Base-by-base conservation (phyloP, 2,888 invertebrate species). In the Limenitis camilla region DNA sequence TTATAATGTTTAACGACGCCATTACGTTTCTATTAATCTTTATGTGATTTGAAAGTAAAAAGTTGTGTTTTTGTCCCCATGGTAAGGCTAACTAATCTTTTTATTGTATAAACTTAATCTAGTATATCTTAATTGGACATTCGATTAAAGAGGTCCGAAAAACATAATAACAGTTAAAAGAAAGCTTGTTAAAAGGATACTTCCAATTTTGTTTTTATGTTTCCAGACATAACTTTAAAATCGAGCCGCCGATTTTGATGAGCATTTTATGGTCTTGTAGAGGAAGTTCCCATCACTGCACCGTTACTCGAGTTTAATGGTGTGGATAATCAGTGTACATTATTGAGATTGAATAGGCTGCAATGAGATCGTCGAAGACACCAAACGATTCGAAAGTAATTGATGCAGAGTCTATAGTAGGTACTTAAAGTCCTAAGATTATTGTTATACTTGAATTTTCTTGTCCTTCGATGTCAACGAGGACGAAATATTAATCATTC, bases 181-280 rank as follows among this genome's bases (percentile, higher is more conserved):
- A 40, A 49, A 45, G 49, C 47, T 53, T 58, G 43, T 50, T 50
- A 55, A 55, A 55, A 53, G 58, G 55, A 61, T 61, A 59, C 53
- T 58, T 47, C 58, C 57, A 56, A 60, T 60, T 59, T 56, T 51
- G 56, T 58, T 62, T 62, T 62, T 62, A 61, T 60, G 54, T 58
- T 55, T 55, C 55, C 58, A 55, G 55, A 55, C 59, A 62, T 61
- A 62, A 64, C 59, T 61, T 61, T 63, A 57, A 59, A 62, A 63
- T 61, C 53, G 55, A 59, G 53, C 55, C 59, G 49, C 50, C 50
- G 60, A 59, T 58, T 60, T 59, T 52, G 61, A 60, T 61, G 56
- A 55, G 48, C 44, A 54, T 59, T 64, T 64, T 62, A 61, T 58
- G 36, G 55, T 55, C 49, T 51, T 56, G 43, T 53, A 51, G 55